Evolutionary conservation across 2,888 invertebrate species (phyloP).

Genomic region (Drosophila lacicola): DNA sequence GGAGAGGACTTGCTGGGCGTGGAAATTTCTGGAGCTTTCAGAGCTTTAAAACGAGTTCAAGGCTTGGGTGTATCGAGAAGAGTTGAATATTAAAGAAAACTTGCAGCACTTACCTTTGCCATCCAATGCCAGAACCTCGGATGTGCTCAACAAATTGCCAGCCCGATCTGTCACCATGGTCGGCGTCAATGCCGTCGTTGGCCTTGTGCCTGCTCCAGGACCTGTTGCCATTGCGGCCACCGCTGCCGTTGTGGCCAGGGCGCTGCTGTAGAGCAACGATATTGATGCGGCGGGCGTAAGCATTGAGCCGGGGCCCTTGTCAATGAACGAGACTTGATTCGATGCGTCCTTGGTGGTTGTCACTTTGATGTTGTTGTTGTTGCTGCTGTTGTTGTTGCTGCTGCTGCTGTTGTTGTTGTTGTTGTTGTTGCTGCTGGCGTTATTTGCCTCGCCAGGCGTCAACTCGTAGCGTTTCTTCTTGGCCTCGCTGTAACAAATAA

Average conservation of each 20-base stretch:
- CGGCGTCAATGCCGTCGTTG: conserved; percentile 39
- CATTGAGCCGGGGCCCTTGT: conserved; percentile 19
- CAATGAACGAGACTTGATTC: conserved; percentile 27
- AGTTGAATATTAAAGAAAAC: background rate
- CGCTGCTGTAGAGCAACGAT: conserved; percentile 43
- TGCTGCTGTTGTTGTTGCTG: conserved; percentile 49
- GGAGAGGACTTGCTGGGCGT: no score
- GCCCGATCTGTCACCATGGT: conserved; percentile 45
- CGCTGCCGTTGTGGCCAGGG: conserved; percentile 52
- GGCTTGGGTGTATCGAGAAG: no score
- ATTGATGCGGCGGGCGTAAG: conserved; percentile 36
- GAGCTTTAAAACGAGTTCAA: background rate
- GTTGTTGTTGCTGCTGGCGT: conserved; percentile 59
- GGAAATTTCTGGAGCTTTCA: background rate
- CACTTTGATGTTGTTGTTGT: conserved; percentile 48
- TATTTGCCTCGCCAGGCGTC: conserved; percentile 52
- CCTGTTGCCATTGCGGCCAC: conserved; percentile 22
- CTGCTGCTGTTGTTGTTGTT: conserved; percentile 55
- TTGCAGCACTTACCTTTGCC: conserved; percentile 86
- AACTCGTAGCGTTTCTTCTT: conserved; percentile 84
- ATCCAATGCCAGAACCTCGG: conserved; percentile 84
- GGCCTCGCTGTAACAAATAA: conserved; percentile 77
- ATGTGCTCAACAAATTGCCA: conserved; percentile 46
- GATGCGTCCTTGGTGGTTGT: conserved; percentile 55
- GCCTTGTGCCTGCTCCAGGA: conserved; percentile 33